These are phyloP conservation scores for Pseudomyrmex gracilis DNA, from an alignment of 1,140 invertebrate genomes.

Conservation along the genomic window DNA sequence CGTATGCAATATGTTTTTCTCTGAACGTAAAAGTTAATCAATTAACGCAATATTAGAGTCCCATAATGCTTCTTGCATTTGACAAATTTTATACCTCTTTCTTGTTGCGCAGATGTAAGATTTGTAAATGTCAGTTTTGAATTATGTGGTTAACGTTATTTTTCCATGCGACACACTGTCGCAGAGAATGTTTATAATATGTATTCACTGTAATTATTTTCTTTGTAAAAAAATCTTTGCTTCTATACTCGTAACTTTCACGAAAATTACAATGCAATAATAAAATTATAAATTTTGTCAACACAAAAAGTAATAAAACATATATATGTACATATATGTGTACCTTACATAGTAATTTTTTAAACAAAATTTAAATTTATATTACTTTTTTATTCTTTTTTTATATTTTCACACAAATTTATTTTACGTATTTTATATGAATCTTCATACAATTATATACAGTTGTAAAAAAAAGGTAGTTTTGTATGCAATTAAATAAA, in stretches of 20 bases:
- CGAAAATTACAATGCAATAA: background rate
- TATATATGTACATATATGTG: background rate
- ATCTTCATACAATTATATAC: background rate
- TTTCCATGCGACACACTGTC: no score
- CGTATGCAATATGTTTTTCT: background rate
- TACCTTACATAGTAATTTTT: slow-evolving; percentile 12
- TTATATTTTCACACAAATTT: slow-evolving; percentile 12
- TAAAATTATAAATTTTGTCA: background rate
- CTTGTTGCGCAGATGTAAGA: background rate
- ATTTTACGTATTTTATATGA: background rate
- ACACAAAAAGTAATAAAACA: no score
- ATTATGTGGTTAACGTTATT: background rate
- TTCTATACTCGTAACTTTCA: background rate
- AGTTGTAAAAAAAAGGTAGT: slow-evolving; percentile 10
- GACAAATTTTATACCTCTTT: background rate
- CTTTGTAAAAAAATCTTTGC: no score
- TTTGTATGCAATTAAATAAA: slow-evolving; percentile 37
- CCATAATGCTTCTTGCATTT: slow-evolving; percentile 45
- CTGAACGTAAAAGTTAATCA: background rate
- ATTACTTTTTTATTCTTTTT: background rate
- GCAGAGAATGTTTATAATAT: no score
- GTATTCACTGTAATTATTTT: no score
- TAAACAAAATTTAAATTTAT: slow-evolving; percentile 19
- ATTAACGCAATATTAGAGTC: slow-evolving; percentile 35
- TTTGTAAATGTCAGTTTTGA: slow-evolving; percentile 13